Base-by-base conservation (phyloP, 2,888 invertebrate genomes). In the Ecliptopera silaceata region DNA sequence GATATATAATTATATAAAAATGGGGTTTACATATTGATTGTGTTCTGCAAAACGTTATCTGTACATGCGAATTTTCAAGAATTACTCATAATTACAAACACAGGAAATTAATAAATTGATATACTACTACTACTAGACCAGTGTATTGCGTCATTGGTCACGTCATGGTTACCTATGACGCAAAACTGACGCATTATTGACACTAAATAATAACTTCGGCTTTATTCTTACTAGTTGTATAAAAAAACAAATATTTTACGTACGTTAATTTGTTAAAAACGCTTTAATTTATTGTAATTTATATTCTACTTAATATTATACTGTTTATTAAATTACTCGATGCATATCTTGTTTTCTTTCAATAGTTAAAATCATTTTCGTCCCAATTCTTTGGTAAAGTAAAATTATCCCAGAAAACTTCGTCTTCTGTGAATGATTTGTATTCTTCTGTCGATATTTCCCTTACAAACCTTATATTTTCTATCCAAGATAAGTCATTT, bases 381-480 rank as follows among this genome's bases (percentile, higher is more conserved):
- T 76, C 69, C 68, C 77, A 86, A 32, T 66, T 59, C 1, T 52
- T 52, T 1, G 87, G 88, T 18, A 86, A 66, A 29, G 65, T 60
- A 48, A 56, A 75, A 54, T 82, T 78, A 6, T 79, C 63, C 88
- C 88, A 89, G 65, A 87, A 86, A 5, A 79, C 76, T 44, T 68
- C 63, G 10, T 77, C 54, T 12, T 68, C 41, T 2, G 52, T 66
- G 1, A 54, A 22, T 0, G 58, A 22, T 38, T 80, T 74, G 51
- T 70, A 71, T 66, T 89, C 88, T 13, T 81, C 75, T 0, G 29
- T 51, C 2, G 56, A 32, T 13, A 86, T 63, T 68, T 82, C 80
- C 59, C 88, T 76, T 0, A 88, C 75, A 47, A 71, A 84, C 57
- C 74, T 76, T 32, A 89, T 70, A 32, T 79, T 77, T 66, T 83